These are phyloP conservation scores for Athetis lepigone DNA, from an alignment of 2,888 invertebrate genomes.

Conservation along the genomic window DNA sequence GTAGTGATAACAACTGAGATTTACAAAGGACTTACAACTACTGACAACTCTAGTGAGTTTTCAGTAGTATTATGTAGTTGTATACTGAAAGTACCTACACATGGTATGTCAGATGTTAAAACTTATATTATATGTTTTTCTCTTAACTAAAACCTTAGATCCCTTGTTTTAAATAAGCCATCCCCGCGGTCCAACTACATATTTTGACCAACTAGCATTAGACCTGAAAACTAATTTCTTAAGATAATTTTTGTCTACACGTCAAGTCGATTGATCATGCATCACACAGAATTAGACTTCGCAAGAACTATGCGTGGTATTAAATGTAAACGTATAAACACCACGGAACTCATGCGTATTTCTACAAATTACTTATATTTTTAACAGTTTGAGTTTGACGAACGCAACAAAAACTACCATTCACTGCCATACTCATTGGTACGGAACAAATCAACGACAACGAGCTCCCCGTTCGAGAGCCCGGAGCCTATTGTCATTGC, in stretches of 20 bases:
- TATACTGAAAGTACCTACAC: not conserved
- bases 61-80: not conserved
- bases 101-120: not conserved
- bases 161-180: no score
- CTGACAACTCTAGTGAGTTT: no score
- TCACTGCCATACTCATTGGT: slow-evolving; percentile 22
- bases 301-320: not conserved
- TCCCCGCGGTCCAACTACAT: no score
- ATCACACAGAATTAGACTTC: slow-evolving; percentile 5
- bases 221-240: no score
- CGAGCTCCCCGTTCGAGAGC: slow-evolving; percentile 5
- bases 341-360: slow-evolving; percentile 3
- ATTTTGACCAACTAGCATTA: no score
- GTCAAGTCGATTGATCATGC: slow-evolving; percentile 4
- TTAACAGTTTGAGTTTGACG: no score
- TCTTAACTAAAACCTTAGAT: no score
- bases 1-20: slow-evolving; percentile 5
- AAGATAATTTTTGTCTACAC: slow-evolving; percentile 8
- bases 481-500: slow-evolving; percentile 24
- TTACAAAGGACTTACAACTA: slow-evolving; percentile 15
- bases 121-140: not conserved
- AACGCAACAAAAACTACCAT: slow-evolving; percentile 17
- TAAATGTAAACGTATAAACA: not conserved
- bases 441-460: slow-evolving; percentile 30
- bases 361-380: slow-evolving; percentile 11